phyloP scores from a whole-genome alignment of 1,140 invertebrate genomes.

The Drosophila takahashii region DNA sequence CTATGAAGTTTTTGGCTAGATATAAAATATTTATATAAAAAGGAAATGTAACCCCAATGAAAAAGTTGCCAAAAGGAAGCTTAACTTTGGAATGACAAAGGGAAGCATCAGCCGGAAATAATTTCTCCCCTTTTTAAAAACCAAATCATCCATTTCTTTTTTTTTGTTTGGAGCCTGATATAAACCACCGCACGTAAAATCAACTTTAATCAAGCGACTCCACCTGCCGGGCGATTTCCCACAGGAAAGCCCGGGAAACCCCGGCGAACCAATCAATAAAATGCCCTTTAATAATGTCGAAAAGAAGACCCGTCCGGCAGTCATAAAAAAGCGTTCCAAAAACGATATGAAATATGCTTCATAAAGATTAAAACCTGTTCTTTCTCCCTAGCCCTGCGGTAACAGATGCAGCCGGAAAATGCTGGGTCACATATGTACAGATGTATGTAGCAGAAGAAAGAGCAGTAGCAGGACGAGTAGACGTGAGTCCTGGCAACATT shows the following conservation, averaged over 20 bases:
- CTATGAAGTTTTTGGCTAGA: background rate
- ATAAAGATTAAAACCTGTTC: conserved; percentile 56
- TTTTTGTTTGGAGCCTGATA: conserved; percentile 6
- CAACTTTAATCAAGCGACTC: conserved; percentile 38
- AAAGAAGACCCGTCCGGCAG: conserved; percentile 46
- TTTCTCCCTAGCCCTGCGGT: conserved; percentile 5
- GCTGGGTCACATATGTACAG: conserved; percentile 33
- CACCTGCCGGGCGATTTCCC: conserved; percentile 24
- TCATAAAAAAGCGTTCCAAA: conserved; percentile 53
- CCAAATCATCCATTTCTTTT: conserved; percentile 5
- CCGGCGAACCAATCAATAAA: conserved; percentile 51
- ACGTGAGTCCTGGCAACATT: conserved; percentile 32
- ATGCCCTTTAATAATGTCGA: conserved; percentile 44
- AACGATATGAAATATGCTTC: conserved; percentile 55
- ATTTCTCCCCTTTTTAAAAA: background rate
- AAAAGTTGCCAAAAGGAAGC: conserved; percentile 4
- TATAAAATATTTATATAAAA: conserved; percentile 17
- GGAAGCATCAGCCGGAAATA: background rate
- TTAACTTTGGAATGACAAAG: conserved; percentile 20
- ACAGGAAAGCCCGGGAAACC: conserved; percentile 11
- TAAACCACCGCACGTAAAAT: conserved; percentile 34
- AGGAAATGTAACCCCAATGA: background rate
- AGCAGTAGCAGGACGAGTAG: background rate
- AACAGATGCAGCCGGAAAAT: conserved; percentile 41
- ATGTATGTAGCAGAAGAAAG: conserved; percentile 8